Base-by-base conservation (phyloP, 1,140 invertebrate species). In the Pseudomyrmex sp. region DNA sequence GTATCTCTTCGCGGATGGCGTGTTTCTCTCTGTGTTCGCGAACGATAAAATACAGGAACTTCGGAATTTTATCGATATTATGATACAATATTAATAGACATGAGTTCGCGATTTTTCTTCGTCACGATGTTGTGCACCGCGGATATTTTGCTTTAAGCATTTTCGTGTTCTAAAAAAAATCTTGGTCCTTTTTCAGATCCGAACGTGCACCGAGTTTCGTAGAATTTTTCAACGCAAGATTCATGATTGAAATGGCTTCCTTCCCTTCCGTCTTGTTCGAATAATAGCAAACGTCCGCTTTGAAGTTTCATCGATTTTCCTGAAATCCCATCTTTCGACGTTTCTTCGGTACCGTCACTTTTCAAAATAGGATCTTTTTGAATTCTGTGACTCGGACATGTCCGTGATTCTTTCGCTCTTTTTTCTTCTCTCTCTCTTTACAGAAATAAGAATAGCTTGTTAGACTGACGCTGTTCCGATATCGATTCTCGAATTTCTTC, bases 301-400 rank as follows among this genome's bases (percentile, higher is more conserved):
- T 79, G 52, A 73, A 61, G 68, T 86, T 58, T 66, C 23, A 74
- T 85, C 83, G 83, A 82, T 85, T 86, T 63, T 58, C 12, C 7
- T 35, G 59, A 82, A 79, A 79, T 65, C 48, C 23, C 26, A 70
- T 70, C 26, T 69, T 68, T 77, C 75, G 50, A 2, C 9, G 18
- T 44, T 8, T 52, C 65, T 69, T 58, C 46, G 52, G 69, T 18
- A 12, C 70, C 66, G 65, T 59, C 18, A 80, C 76, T 72, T 72
- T 80, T 50, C 54, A 48, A 70, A 50, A 80, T 80, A 20, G 54
- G 35, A 69, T 77, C 50, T 46, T 77, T 46, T 12, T 12, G n/a
- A 59, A 70, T 13, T 68, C n/a, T 35, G 10, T 35, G 26, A 18
- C 65, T 23, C 20, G 44, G 15, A 15, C 70, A 46, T 72, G 20